phyloP scores from a whole-genome alignment of 2,888 invertebrate species.

The Opisthograptis luteolata region DNA sequence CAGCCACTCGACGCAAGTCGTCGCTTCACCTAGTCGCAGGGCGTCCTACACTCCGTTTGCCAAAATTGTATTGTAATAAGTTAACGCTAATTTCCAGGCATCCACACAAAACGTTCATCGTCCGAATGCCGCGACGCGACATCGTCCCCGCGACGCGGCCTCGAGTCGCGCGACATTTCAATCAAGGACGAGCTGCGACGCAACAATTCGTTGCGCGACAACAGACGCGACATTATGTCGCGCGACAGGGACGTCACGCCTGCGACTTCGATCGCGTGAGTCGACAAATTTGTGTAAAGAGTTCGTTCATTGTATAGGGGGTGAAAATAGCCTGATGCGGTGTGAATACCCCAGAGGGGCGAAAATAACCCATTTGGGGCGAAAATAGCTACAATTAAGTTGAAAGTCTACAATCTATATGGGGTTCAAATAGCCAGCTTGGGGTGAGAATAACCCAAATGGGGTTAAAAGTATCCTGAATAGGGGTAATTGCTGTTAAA shows the following conservation, averaged over 20 bases:
- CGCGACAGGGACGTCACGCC: slow-evolving; percentile 55
- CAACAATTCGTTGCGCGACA: slow-evolving; percentile 73
- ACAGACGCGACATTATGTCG: slow-evolving; percentile 56
- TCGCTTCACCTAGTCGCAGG: too few species aligned
- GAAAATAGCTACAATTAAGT: neutral
- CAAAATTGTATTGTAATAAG: neutral
- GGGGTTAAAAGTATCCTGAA: neutral
- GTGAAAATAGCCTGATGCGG: neutral
- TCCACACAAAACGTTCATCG: slow-evolving; percentile 79
- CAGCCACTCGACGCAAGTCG: too few species aligned
- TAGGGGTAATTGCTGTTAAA: too few species aligned
- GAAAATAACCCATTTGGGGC: too few species aligned
- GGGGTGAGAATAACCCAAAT: slow-evolving; percentile 11
- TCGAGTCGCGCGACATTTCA: slow-evolving; percentile 65
- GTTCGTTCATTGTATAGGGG: neutral
- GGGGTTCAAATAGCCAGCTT: neutral
- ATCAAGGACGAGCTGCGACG: slow-evolving; percentile 70
- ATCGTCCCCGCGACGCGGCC: slow-evolving; percentile 67
- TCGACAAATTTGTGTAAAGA: slow-evolving; percentile 5
- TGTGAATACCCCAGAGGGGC: neutral
- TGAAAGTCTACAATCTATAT: too few species aligned
- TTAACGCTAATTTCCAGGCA: slow-evolving; percentile 52
- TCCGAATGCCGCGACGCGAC: slow-evolving; percentile 76
- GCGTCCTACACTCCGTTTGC: too few species aligned
- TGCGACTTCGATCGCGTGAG: slow-evolving; percentile 72